Base-by-base conservation (phyloP, 1,140 invertebrate species). In the Solenopsis fugax region DNA sequence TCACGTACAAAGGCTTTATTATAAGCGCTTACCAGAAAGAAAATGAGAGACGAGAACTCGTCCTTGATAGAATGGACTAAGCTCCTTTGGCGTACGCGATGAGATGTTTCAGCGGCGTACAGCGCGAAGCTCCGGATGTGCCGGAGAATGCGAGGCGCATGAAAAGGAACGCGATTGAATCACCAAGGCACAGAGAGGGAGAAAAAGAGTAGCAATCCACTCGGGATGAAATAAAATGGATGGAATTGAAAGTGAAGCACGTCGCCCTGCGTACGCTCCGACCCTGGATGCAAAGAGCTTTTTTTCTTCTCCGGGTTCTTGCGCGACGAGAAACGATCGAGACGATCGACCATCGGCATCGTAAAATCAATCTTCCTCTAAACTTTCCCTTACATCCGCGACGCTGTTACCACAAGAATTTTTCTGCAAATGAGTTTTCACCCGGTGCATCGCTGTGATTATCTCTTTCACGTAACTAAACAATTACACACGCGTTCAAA, bases 161-260 rank as follows among this genome's bases (percentile, higher is more conserved):
- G 34, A 54, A 67, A 50, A 45, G 71, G 18, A 12, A 48, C 29
- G 81, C 29, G 16, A 67, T 52, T 76, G 81, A 76, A 69, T 75
- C 60, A 7, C 13, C 18, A 34, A 76, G 52, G 9, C 5, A 29
- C 16, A 54, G 50, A 76, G 29, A 12, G 12, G 45, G 41, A 48
- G 29, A 52, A 48, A 78, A n/a, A 84, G 37, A 76, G 54, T 45
- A 45, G 37, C 16, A 29, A 75, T 67, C 10, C 58, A 71, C 52
- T 75, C 69, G n/a, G 18, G n/a, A 16, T 34, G 62, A 58, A 71
- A 87, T 71, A 24, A 86, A 86, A 54, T 34, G 60, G 75, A 16
- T 18, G 41, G 41, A 72, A 72, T 34, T 50, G 41, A 69, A 69
- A 16, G 64, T 24, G 37, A 41, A 64, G 75, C 75, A 50, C n/a